Conservation (phyloP, 2,113 vertebrate genomes). For the Hirundichthys speculiger region DNA sequence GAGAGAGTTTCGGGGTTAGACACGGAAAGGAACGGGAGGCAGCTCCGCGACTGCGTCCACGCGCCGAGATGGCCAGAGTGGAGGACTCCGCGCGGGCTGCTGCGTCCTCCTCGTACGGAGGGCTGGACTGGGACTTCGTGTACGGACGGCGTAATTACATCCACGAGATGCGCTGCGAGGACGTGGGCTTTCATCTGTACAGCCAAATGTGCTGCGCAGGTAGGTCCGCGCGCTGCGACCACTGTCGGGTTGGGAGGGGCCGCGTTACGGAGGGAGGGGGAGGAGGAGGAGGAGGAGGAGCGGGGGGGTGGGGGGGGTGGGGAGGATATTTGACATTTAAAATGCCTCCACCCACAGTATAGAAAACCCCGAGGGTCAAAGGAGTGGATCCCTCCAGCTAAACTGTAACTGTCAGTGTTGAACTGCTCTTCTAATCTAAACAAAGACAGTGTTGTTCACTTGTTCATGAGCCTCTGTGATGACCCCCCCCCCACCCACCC, state of each 20-base stretch:
- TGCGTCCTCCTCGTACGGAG: slow-evolving; percentile 27
- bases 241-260: slow-evolving; percentile 50
- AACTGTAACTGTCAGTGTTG: too few species aligned
- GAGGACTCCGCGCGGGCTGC: slow-evolving; percentile 41
- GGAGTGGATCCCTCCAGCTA: not conserved
- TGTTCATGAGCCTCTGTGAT: too few species aligned
- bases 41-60: slow-evolving; percentile 13
- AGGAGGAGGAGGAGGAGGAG: too few species aligned
- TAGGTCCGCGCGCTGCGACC: slow-evolving; percentile 50
- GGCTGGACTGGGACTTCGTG: slow-evolving; percentile 16
- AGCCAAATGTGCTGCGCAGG: slow-evolving; percentile 82
- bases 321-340: slow-evolving; percentile 1
- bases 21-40: not conserved
- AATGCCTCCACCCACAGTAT: slow-evolving; percentile 19
- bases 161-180: slow-evolving; percentile 78
- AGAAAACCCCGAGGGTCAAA: slow-evolving; percentile 1
- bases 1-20: slow-evolving; percentile 27
- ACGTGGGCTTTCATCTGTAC: slow-evolving; percentile 77
- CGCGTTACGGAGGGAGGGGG: too few species aligned
- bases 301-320: not conserved
- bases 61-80: slow-evolving; percentile 61
- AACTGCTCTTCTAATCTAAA: too few species aligned
- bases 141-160: slow-evolving; percentile 73
- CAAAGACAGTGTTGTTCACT: too few species aligned
- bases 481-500: too few species aligned